Evolutionary conservation across 2,797 vertebrate genomes (phyloP), one percentile per base, ranked within the genome.

Genomic region (Poecilia wingei): DNA sequence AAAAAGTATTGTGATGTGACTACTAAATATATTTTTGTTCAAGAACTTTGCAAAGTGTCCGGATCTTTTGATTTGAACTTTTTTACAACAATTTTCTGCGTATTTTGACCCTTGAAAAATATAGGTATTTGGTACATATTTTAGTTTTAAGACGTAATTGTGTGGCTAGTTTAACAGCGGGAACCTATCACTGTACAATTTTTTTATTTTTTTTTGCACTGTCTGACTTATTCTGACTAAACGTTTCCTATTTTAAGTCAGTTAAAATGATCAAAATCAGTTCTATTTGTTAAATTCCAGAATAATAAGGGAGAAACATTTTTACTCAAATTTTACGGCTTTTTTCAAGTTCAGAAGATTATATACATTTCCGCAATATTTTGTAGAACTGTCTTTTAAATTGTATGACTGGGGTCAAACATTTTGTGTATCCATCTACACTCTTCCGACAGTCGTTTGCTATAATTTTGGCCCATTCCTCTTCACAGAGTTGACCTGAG

Each of bases 1-100:
- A 70, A 33, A 70, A 33, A 28, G 16, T 20, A 49, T 77, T 73
- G 39, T 55, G 55, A 69, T 43, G 74, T 85, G 0, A 53, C 68
- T 18, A 16, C 43, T 4, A 59, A 77, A 1, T 72, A n/a, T 46
- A 79, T 68, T 1, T 75, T 10, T 68, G 20, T 39, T 68, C 18
- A 47, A 16, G 16, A 14, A 70, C 33, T 36, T 76, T 57, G 57
- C 64, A 70, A 7, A 6, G 13, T 41, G 41, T 71, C 1, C 4
- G 2, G 49, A 69, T 41, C 2, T 13, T 46, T 46, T 45, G 3
- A 73, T 20, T 76, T 45, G 0, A 80, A 55, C 53, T 55, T 25
- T 55, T 77, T 79, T n/a, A 70, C 28, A 61, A 61, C 12, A 66
- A 33, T 61, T 61, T 1, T 61, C 45, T 25, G 39, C 31, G 0